Evolutionary conservation across 2,888 invertebrate species (phyloP), one percentile per base, ranked within the genome.

Genomic region (Ectemnius cavifrons): DNA sequence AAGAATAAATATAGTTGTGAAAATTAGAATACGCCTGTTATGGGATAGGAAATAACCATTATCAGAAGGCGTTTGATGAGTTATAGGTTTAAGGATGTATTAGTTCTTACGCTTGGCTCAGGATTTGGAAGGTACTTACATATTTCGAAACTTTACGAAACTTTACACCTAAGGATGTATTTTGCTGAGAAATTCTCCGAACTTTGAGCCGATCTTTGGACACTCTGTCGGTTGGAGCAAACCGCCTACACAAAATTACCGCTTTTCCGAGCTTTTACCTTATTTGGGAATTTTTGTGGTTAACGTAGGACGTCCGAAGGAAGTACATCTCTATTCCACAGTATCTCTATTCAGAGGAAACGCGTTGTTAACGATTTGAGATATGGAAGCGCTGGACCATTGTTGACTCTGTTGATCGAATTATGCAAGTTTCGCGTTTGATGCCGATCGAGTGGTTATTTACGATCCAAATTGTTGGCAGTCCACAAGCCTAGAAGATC

Each of bases 11-110:
- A 37, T 37, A 11, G 4, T 37, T 37, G 37, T 37, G 37, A 37
- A 37, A 6, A 11, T 37, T 37, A 37, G 37, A 37, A 37, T 37
- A 37, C 37, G 37, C 37, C 37, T 37, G 13, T 71, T 18, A 59
- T 60, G 52, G n/a, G 67, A 67, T 11, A 56, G 5, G 1, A 52
- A 52, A 52, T 4, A 16, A 16, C 5, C 16, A 52, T 52, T 52
- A 14, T 16, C 13, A 16, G 13, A 52, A 14, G 52, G 16, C 2
- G 0, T 6, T 52, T 14, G 13, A 11, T 16, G 5, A 4, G 52
- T 6, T 52, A 5, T 16, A 52, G 13, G 4, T 14, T 37, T 37
- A 37, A 37, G 11, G 37, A 8, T 37, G 37, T 37, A 8, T 37
- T 37, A 37, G 5, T 37, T 8, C 8, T 37, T 37, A 37, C 8